Base-by-base conservation (phyloP, 2,797 vertebrate genomes). In the Brachyalestes nurse region DNA sequence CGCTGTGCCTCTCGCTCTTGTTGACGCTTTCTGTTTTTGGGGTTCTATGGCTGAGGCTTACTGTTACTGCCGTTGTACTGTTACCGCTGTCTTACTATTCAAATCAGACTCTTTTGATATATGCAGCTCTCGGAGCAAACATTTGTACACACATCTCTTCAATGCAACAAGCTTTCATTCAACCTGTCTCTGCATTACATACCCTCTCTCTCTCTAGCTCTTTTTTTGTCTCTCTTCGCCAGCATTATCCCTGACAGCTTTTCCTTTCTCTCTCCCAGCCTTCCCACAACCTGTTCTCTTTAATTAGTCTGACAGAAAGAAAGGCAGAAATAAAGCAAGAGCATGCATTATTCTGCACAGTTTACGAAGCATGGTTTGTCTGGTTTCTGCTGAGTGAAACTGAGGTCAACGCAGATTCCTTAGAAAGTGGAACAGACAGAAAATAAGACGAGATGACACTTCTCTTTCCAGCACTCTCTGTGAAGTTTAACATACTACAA, bases 221-320 rank as follows among this genome's bases (percentile, higher is more conserved):
- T 73, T 86, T 87, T 85, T 78, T 82, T 62, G 47, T 70, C 55
- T 77, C 49, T 89, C 84, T 75, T 82, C 82, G 58, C 81, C 74
- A 87, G 82, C 70, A 78, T 89, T 80, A 89, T 86, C 85, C 79
- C 83, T 88, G 89, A 92, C 88, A 90, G 85, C 64, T 78, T 87
- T 91, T 90, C 86, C 87, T 84, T 83, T 86, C 84, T 80, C 81
- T 86, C 84, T 83, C 84, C 86, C 75, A 83, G 81, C 64, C 78
- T 89, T 83, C 78, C 83, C 67, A 78, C 82, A 84, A 92, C 89
- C 92, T 92, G 87, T 87, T 88, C 84, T 83, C 90, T 93, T 93
- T 93, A 94, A 93, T 93, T 92, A 92, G 89, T 83, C 89, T 89
- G 84, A 91, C 90, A 90, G 88, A 88, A 82, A 86, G 86, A 80